A percentile compares a stretch with the other conserved stretches of the same genome.
These are phyloP conservation scores for Ceramica pisi DNA, from an alignment of 2,888 invertebrate genomes.

Conservation along the genomic window DNA sequence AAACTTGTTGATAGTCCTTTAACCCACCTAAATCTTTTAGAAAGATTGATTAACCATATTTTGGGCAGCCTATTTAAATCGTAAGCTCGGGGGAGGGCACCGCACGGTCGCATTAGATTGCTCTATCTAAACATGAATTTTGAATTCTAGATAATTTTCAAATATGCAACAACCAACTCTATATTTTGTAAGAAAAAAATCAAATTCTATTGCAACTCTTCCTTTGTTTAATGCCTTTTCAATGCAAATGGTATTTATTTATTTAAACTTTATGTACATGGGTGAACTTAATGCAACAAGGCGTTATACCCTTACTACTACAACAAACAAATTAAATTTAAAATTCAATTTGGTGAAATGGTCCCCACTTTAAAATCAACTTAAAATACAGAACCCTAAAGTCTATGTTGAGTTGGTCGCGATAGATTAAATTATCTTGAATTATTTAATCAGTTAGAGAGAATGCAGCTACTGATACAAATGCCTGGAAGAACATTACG, in stretches of 20 bases:
- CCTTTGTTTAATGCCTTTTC: background rate
- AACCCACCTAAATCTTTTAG: slow-evolving; percentile 37
- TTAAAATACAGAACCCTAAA: background rate
- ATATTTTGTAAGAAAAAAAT: background rate
- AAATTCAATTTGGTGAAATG: too few relatives aligned
- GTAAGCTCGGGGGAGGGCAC: slow-evolving; percentile 28
- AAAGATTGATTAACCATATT: slow-evolving; percentile 31
- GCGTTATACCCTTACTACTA: too few relatives aligned
- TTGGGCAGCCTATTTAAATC: slow-evolving; percentile 6
- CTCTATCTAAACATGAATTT: background rate
- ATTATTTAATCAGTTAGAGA: background rate
- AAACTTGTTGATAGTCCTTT: background rate
- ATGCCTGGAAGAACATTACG: background rate
- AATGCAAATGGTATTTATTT: background rate
- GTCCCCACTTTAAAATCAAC: background rate
- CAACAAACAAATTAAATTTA: too few relatives aligned
- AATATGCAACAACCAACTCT: background rate
- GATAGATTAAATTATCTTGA: background rate
- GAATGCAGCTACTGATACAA: background rate
- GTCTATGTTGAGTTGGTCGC: background rate
- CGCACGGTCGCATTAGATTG: slow-evolving; percentile 8
- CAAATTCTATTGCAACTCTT: background rate
- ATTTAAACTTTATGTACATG: too few relatives aligned
- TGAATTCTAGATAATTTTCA: background rate
- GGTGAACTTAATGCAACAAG: too few relatives aligned